A percentile compares a stretch with the other conserved stretches of the same genome.
Evolutionary conservation across 2,888 invertebrate species (phyloP).

Genomic region (Esperia sulphurella): DNA sequence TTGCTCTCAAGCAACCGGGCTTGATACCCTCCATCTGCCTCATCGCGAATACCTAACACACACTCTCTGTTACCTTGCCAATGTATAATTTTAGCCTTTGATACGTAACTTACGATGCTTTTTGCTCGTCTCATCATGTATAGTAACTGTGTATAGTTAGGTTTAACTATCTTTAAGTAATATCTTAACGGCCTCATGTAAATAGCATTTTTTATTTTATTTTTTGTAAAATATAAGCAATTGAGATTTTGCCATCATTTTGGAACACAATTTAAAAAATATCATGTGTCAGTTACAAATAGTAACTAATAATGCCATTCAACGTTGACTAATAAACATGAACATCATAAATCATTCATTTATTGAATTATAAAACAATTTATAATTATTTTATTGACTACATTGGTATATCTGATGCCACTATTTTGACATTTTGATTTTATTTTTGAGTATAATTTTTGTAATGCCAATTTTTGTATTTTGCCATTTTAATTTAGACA

Average conservation of each 20-base stretch:
- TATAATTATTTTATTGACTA: too few relatives aligned
- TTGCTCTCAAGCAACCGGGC: too few relatives aligned
- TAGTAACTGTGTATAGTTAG: slow-evolving; percentile 67
- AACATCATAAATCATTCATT: not conserved
- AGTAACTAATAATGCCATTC: not conserved
- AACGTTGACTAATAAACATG: slow-evolving; percentile 1
- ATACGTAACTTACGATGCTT: slow-evolving; percentile 9
- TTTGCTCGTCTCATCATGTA: slow-evolving; percentile 19
- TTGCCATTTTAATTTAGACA: slow-evolving; percentile 13
- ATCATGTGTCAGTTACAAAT: not conserved
- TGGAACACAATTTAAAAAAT: slow-evolving; percentile 11
- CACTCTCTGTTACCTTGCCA: not conserved
- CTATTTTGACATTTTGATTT: too few relatives aligned
- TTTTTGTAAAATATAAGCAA: slow-evolving; percentile 30
- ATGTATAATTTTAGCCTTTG: slow-evolving; percentile 3
- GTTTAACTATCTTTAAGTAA: slow-evolving; percentile 41
- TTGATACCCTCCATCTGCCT: too few relatives aligned
- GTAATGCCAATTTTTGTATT: not conserved
- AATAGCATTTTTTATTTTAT: slow-evolving; percentile 51
- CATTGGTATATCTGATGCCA: too few relatives aligned
- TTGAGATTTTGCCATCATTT: slow-evolving; percentile 30
- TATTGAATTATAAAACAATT: not conserved
- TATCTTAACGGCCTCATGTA: slow-evolving; percentile 62
- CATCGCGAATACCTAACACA: not conserved
- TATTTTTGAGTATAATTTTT: too few relatives aligned